Conservation (phyloP, 2,113 vertebrate species). For the Leptosomus discolor region DNA sequence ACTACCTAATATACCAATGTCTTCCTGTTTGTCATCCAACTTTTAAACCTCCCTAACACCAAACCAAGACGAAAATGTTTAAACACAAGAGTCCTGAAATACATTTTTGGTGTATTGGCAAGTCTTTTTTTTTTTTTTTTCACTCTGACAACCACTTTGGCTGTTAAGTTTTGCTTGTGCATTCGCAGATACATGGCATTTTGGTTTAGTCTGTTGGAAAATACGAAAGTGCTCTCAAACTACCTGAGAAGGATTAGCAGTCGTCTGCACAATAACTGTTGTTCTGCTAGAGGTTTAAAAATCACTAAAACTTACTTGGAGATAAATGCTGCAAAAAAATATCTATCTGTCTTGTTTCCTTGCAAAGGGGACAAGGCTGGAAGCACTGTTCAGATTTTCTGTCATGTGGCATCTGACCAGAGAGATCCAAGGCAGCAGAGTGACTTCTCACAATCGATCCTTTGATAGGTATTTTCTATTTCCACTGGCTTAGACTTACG, state of each 20-base stretch:
- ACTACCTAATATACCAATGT: not conserved
- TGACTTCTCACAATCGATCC: constrained; percentile 87
- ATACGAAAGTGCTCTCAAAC: not conserved
- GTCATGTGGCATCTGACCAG: constrained; percentile 96
- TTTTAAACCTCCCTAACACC: not conserved
- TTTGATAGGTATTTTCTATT: constrained; percentile 86
- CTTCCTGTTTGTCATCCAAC: not conserved
- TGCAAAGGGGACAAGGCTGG: constrained; percentile 83
- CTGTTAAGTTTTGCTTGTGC: not conserved
- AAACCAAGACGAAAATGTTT: not conserved
- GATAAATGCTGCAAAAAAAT: not conserved
- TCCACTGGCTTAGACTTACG: not conserved
- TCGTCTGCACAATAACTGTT: not conserved
- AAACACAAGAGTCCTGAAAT: not conserved
- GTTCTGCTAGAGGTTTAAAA: not conserved
- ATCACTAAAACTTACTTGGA: not conserved
- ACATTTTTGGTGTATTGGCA: not conserved
- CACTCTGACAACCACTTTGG: not conserved
- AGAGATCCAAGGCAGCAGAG: constrained; percentile 88
- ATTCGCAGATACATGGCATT: not conserved
- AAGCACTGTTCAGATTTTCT: constrained; percentile 92
- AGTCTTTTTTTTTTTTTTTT: not conserved
- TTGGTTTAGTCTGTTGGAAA: not conserved
- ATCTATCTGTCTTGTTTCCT: not conserved
- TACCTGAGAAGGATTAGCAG: not conserved